These are phyloP conservation scores for Thymelicus acteon DNA, from an alignment of 2,888 invertebrate genomes.

Conservation along the genomic window DNA sequence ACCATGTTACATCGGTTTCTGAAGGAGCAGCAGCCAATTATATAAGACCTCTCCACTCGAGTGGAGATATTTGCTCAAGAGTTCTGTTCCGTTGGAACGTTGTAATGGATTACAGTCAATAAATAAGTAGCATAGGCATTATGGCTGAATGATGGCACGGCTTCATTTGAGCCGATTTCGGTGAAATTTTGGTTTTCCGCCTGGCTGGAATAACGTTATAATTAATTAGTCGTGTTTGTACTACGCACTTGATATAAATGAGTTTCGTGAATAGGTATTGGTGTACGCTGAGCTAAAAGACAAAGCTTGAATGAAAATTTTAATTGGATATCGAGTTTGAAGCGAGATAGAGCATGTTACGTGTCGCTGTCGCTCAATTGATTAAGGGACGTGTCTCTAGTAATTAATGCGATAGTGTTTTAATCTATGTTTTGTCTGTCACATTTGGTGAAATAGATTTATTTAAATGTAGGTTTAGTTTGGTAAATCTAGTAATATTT, in stretches of 20 bases:
- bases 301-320: conserved; percentile 36
- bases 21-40: conserved; percentile 28
- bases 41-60: conserved; percentile 26
- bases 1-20: conserved; percentile 15
- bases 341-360: conserved; percentile 21
- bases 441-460: not conserved
- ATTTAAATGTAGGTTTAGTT: no score
- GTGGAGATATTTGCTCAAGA: conserved; percentile 31
- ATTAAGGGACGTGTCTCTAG: conserved; percentile 13
- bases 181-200: conserved; percentile 59
- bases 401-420: conserved; percentile 19
- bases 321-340: conserved; percentile 36
- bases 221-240: conserved; percentile 34
- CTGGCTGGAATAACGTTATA: conserved; percentile 23
- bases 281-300: conserved; percentile 13
- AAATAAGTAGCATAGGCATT: conserved; percentile 73
- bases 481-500: no score
- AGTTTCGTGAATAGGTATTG: conserved; percentile 19
- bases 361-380: conserved; percentile 14
- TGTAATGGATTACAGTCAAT: conserved; percentile 73
- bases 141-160: conserved; percentile 57
- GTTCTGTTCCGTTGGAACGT: conserved; percentile 26
- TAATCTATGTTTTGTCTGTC: not conserved
- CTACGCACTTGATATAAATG: conserved; percentile 33
- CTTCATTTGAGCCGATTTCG: conserved; percentile 69